phyloP scores from a whole-genome alignment of 2,888 invertebrate genomes.

The Leptarthrus brevirostris region DNA sequence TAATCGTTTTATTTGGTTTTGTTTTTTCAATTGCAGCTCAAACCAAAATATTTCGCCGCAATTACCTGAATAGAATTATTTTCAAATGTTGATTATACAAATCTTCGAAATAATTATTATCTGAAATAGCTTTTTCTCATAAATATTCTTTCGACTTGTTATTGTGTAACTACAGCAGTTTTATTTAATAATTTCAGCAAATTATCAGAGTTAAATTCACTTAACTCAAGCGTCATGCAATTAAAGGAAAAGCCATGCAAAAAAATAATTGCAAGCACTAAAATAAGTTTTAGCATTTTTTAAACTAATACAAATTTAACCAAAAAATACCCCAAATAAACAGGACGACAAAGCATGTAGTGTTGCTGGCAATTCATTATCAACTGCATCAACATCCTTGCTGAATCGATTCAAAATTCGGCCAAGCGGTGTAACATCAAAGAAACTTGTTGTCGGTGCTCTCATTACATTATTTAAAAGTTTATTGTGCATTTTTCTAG shows the following conservation, averaged over 20 bases:
- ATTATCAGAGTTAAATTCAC: no score
- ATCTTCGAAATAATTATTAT: no score
- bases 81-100: no score
- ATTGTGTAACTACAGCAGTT: no score
- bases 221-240: no score
- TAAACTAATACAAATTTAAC: not conserved
- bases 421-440: slow-evolving; percentile 77
- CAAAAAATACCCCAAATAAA: slow-evolving; percentile 65
- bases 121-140: no score
- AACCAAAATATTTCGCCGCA: no score
- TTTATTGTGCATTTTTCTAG: slow-evolving; percentile 71
- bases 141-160: no score
- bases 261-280: not conserved
- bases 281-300: not conserved
- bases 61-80: no score
- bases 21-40: no score
- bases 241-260: not conserved
- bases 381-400: slow-evolving; percentile 75
- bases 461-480: slow-evolving; percentile 71
- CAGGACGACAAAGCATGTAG: slow-evolving; percentile 67
- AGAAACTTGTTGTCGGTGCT: slow-evolving; percentile 74
- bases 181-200: no score
- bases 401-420: slow-evolving; percentile 77
- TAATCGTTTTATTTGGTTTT: no score
- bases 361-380: slow-evolving; percentile 72